Percentiles rank a stretch among this genome's conserved stretches.
Evolutionary conservation across 2,797 vertebrate genomes (phyloP).

Genomic region (Microctenopoma steveboyesi): DNA sequence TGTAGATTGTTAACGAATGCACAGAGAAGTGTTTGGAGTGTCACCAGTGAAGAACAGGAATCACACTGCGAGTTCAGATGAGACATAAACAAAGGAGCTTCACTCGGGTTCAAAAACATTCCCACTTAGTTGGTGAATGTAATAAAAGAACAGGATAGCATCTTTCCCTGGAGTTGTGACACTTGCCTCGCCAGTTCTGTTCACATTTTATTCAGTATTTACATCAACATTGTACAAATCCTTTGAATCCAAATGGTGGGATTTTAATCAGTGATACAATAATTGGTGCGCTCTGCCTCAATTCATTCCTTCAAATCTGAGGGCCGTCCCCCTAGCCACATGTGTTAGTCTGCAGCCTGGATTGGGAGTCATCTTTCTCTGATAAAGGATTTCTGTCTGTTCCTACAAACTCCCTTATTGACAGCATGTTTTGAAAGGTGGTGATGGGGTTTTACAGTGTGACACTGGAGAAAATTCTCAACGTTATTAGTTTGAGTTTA

Average conservation of each 20-base stretch:
- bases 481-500: background rate
- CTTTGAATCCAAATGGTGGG: conserved; percentile 4
- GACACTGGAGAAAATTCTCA: background rate
- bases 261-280: conserved; percentile 34
- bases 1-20: background rate
- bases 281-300: conserved; percentile 36
- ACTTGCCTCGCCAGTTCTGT: background rate
- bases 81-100: background rate
- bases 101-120: background rate
- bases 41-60: background rate
- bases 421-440: background rate
- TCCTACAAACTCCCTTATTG: background rate
- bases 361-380: conserved; percentile 15
- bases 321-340: background rate
- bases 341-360: conserved; percentile 27
- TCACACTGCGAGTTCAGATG: conserved; percentile 4
- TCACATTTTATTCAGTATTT: conserved; percentile 7
- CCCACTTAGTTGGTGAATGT: background rate
- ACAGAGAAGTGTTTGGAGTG: background rate
- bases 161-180: conserved; percentile 1
- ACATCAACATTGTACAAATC: background rate
- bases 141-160: background rate
- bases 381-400: conserved; percentile 16
- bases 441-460: background rate
- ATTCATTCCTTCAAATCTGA: conserved; percentile 53